Percentiles rank a stretch among this genome's conserved stretches.
These are phyloP conservation scores for Paramisgurnus dabryanus DNA, from an alignment of 2,113 vertebrate species.

Conservation along the genomic window DNA sequence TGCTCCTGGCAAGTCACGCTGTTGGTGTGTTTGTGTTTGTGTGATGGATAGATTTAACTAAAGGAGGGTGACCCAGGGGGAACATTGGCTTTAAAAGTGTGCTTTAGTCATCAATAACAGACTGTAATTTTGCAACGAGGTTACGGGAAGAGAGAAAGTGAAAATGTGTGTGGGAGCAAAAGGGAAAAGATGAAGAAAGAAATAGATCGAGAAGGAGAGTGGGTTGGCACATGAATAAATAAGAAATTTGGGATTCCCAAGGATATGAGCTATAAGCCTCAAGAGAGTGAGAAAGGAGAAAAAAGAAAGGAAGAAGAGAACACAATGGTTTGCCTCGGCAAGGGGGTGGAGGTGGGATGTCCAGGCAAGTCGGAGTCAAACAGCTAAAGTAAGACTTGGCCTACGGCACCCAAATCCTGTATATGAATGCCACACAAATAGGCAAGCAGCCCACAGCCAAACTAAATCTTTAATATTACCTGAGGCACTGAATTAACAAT, in stretches of 20 bases:
- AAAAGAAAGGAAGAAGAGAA: neutral
- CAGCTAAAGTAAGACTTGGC: conserved; percentile 39
- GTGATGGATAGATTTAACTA: conserved; percentile 65
- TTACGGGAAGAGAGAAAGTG: conserved; percentile 27
- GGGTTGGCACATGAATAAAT: conserved; percentile 42
- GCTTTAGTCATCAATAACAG: conserved; percentile 63
- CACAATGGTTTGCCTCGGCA: neutral
- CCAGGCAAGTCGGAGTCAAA: conserved; percentile 26
- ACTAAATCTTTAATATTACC: conserved; percentile 67
- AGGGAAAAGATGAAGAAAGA: conserved; percentile 23
- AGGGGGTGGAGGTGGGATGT: conserved; percentile 22
- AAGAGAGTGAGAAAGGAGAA: conserved; percentile 24
- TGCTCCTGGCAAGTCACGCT: conserved; percentile 24
- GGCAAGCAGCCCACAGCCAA: conserved; percentile 58
- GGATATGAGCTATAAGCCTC: conserved; percentile 31
- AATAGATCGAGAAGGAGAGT: conserved; percentile 23
- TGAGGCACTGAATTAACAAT: conserved; percentile 47
- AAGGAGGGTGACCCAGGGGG: conserved; percentile 55
- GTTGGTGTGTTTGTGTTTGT: conserved; percentile 15
- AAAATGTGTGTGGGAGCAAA: conserved; percentile 34
- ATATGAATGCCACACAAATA: conserved; percentile 50
- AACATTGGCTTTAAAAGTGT: conserved; percentile 56
- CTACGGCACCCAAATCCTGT: conserved; percentile 50
- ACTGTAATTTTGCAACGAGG: conserved; percentile 55
- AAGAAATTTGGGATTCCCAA: conserved; percentile 30